Conservation (phyloP, 2,888 invertebrate species). For the Kuschelorhynchus macadamiae region DNA sequence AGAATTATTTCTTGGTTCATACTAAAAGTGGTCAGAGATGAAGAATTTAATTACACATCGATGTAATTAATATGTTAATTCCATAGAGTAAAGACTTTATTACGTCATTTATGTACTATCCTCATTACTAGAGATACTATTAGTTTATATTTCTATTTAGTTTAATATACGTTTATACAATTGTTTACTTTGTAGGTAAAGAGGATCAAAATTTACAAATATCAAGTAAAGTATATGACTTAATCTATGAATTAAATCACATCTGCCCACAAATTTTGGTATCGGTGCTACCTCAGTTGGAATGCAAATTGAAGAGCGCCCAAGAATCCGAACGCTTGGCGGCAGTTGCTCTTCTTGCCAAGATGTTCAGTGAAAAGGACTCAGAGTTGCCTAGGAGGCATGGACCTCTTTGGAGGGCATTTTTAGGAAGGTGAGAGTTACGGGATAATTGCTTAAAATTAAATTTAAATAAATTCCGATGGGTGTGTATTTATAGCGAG, state of each 20-base stretch:
- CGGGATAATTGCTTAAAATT: not conserved
- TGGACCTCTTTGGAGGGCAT: slow-evolving; percentile 90
- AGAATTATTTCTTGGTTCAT: no score
- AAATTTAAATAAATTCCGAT: no score
- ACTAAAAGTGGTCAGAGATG: no score
- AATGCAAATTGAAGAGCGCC: slow-evolving; percentile 94
- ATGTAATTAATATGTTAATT: no score
- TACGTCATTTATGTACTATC: no score
- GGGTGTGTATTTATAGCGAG: no score
- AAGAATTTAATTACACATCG: no score
- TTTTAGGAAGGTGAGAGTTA: slow-evolving; percentile 65
- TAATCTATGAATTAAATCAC: slow-evolving; percentile 95
- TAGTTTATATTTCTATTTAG: no score
- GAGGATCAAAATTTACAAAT: slow-evolving; percentile 86
- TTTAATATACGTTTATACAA: no score
- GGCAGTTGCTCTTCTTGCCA: slow-evolving; percentile 89
- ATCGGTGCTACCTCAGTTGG: slow-evolving; percentile 93
- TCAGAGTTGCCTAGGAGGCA: slow-evolving; percentile 91
- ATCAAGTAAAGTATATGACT: slow-evolving; percentile 90
- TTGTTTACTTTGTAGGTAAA: slow-evolving; percentile 73
- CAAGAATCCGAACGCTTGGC: slow-evolving; percentile 90
- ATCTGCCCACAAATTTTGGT: slow-evolving; percentile 90
- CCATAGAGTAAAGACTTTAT: no score
- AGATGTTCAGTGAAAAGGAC: slow-evolving; percentile 97
- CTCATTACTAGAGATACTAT: no score